phyloP scores from a whole-genome alignment of 2,797 vertebrate species.

The Clarias fuscus region DNA sequence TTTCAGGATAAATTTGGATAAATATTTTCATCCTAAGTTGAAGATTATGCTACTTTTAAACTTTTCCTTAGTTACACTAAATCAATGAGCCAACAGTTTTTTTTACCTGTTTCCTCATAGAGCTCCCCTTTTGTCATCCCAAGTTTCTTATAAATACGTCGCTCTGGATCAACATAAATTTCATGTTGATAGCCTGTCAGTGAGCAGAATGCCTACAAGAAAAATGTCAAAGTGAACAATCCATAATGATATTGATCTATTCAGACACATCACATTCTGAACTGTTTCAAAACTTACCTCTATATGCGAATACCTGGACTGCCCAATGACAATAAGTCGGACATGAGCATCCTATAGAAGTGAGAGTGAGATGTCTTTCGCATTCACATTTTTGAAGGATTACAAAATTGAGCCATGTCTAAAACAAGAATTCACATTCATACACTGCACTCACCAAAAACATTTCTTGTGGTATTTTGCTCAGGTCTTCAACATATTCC shows the following conservation, averaged over 20 bases:
- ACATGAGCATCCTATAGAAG: constrained; percentile 79
- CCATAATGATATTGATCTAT: not conserved
- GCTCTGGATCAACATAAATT: constrained; percentile 91
- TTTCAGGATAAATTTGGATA: not conserved
- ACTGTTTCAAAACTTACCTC: constrained; percentile 72
- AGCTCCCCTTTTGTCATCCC: constrained; percentile 89
- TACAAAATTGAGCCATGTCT: not conserved
- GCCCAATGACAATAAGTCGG: constrained; percentile 89
- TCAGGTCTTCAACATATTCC: constrained; percentile 93
- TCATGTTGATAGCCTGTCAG: constrained; percentile 88
- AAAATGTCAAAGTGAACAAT: not conserved
- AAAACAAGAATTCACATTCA: not conserved
- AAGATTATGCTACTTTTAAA: not conserved
- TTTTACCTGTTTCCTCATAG: constrained; percentile 77
- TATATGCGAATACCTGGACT: constrained; percentile 85
- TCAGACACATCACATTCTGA: not conserved
- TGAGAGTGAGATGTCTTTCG: constrained; percentile 37
- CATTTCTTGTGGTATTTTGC: constrained; percentile 80
- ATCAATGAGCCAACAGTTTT: not conserved
- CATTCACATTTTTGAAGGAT: not conserved
- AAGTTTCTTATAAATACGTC: constrained; percentile 84
- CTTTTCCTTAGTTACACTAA: not conserved
- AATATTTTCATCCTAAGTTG: not conserved
- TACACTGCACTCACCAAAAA: constrained; percentile 75
- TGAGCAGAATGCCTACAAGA: constrained; percentile 82